Percentiles rank a stretch among this genome's conserved stretches.
Evolutionary conservation across 2,113 vertebrate genomes (phyloP).

Genomic region (Craseonycteris thonglongyai): DNA sequence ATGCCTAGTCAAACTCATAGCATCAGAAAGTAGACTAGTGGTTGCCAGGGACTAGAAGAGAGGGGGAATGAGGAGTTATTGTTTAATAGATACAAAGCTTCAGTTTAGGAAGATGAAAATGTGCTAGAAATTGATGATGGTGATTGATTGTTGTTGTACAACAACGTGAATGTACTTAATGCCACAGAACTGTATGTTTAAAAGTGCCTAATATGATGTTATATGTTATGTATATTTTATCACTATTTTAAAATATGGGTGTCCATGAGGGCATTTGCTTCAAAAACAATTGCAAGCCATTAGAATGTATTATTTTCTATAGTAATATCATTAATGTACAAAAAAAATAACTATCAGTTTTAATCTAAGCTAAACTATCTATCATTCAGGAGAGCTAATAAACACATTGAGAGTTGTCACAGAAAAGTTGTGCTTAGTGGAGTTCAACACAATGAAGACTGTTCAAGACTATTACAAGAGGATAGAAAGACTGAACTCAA

Average conservation of each 20-base stretch:
- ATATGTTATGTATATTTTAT: background rate
- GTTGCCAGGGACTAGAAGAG: background rate
- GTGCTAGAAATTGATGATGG: background rate
- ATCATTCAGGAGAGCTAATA: background rate
- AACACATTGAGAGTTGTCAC: background rate
- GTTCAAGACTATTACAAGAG: too few species aligned
- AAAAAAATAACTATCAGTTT: background rate
- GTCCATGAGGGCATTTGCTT: background rate
- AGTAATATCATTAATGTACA: background rate
- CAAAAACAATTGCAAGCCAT: background rate
- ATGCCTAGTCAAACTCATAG: background rate
- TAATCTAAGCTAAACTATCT: background rate
- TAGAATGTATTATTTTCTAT: background rate
- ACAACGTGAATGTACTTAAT: background rate
- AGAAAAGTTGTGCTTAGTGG: background rate
- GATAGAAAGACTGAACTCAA: background rate
- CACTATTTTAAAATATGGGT: background rate
- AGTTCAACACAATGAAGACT: background rate
- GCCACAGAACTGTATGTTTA: background rate
- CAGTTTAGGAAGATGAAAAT: background rate
- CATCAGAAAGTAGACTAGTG: background rate
- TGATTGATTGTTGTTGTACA: fast-evolving
- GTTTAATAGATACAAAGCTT: background rate
- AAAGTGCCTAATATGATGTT: background rate
- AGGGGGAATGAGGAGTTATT: background rate